Base-by-base conservation (phyloP, 1,140 invertebrate genomes). In the Drosophila gunungcola region DNA sequence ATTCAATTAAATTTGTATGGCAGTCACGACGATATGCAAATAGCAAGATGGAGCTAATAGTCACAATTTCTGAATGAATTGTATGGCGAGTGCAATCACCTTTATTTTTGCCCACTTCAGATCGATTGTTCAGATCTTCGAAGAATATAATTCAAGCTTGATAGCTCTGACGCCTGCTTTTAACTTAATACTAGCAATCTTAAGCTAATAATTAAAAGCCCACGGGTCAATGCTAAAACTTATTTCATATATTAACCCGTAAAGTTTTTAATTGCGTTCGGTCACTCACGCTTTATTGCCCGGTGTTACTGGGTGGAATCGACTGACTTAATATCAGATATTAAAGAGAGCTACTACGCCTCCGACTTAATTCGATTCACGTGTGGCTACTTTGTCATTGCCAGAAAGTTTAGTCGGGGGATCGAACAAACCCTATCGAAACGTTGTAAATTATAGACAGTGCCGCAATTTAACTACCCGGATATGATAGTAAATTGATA, bases 11-110 rank as follows among this genome's bases (percentile, higher is more conserved):
- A 70, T 70, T 70, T 36, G 65, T 43, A 70, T 57, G 51, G 12
- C 64, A 57, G 67, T 70, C 67, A 70, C 67, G 64, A 16, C 60
- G 16, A 21, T 63, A 65, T 65, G 63, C 43, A 64, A 65, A 49
- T 65, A 41, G 4, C 16, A 25, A 39, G 4, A 2, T 38, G 4
- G 39, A 70, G 12, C 51, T 32, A 48, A 32, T 46, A 57, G 43
- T 16, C 36, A 67, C 45, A 34, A 41, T 70, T 70, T 49, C 42
- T 70, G 67, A 70, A 70, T 70, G 67, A 70, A 57, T 38, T 11
- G 13, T 21, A n/a, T 11, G 16, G 7, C n/a, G 4, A 60, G 72
- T 72, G 57, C 56, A 54, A 52, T 72, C 49, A 84, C 75, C 72
- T 80, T 76, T 83, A 5, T 42, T 13, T 52, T 58, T 63, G 5